These are phyloP conservation scores for Agonopterix heracliana DNA, from an alignment of 2,888 invertebrate species.

Conservation along the genomic window DNA sequence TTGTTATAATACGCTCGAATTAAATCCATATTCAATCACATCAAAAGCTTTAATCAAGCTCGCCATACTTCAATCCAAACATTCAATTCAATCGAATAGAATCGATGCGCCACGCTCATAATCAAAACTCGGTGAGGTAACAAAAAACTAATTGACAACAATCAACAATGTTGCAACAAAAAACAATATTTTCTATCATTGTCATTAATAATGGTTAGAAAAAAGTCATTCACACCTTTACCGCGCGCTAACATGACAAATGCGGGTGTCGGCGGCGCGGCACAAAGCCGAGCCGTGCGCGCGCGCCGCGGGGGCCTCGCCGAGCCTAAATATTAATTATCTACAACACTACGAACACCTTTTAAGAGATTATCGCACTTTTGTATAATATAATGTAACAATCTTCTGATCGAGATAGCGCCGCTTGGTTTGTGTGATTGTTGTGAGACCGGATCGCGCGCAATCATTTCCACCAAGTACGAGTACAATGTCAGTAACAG, in stretches of 20 bases:
- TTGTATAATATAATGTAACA: conserved; percentile 51
- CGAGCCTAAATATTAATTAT: conserved; percentile 72
- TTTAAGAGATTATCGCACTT: conserved; percentile 70
- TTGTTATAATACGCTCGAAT: not conserved
- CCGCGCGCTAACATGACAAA: conserved; percentile 73
- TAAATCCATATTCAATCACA: conserved; percentile 11
- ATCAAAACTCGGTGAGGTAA: conserved; percentile 51
- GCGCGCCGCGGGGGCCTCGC: conserved; percentile 67
- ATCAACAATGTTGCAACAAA: conserved; percentile 68
- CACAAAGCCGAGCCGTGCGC: conserved; percentile 54
- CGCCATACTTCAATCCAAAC: conserved; percentile 67
- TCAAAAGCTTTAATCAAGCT: conserved; percentile 55
- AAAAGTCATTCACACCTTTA: conserved; percentile 74
- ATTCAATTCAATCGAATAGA: conserved; percentile 61
- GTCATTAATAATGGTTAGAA: conserved; percentile 72
- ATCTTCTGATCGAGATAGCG: conserved; percentile 59
- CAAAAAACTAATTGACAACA: conserved; percentile 74
- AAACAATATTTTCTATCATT: conserved; percentile 73
- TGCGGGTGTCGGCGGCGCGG: conserved; percentile 42
- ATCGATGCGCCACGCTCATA: conserved; percentile 63
- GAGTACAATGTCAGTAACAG: too few species aligned
- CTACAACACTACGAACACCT: conserved; percentile 69
- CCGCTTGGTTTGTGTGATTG: conserved; percentile 14
- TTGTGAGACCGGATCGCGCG: not conserved
- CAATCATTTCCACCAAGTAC: not conserved